Evolutionary conservation across 1,140 invertebrate genomes (phyloP), one percentile per base, ranked within the genome.

Genomic region (Anthonomus grandis): DNA sequence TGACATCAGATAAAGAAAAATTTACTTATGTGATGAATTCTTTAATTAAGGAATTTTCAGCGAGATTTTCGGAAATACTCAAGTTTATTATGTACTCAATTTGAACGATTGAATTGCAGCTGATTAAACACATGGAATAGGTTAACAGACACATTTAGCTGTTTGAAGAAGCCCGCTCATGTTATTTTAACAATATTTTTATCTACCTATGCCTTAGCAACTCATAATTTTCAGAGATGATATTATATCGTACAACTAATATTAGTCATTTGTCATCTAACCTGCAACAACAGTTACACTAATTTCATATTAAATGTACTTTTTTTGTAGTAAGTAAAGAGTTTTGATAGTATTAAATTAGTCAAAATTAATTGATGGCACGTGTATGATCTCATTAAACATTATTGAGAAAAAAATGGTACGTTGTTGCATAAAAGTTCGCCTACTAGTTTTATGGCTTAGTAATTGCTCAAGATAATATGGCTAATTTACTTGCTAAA

Each of bases 151-250:
- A 58, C 56, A 56, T 63, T 58, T 49, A 37, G 36, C 51, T 64
- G 50, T 64, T 58, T 64, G 47, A 64, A 62, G 50, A 66, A 62
- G 51, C 49, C 63, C 46, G 57, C 61, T 59, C 58, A 52, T 59
- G 59, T 58, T 57, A 65, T 67, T 65, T 59, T 65, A 59, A 61
- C 60, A 0, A 61, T 65, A 21, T 61, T 65, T 65, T 63, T 42
- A 58, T 60, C 57, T 41, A 63, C 38, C 57, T 39, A 62, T 39
- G 37, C 22, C 42, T 60, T n/a, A n/a, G 59, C 49, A 45, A 65
- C 59, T 60, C 59, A 60, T 62, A 60, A 60, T 64, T 65, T 65
- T 59, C 57, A 62, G 57, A 62, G 48, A 64, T 64, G 65, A 67
- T 63, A 49, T 62, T 41, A 64, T 59, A 47, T 54, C 62, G 66